Evolutionary conservation across 2,797 vertebrate species (phyloP).

Genomic region (Distichodus sexfasciatus): DNA sequence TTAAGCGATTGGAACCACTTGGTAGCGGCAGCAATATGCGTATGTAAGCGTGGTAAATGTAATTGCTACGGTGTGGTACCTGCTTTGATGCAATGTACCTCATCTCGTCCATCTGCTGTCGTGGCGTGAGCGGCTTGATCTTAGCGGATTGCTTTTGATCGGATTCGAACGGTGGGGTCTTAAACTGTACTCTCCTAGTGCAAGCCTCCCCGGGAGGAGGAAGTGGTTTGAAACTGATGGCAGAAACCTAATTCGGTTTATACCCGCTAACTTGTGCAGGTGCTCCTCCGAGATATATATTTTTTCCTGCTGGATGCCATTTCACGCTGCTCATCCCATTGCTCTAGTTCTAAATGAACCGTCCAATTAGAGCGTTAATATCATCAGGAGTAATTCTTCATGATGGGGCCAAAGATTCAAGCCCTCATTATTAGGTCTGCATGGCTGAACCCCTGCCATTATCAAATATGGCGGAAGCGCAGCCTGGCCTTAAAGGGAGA

Average conservation of each 20-base stretch:
- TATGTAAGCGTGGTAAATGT: background rate
- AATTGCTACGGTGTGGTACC: background rate
- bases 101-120: conserved; percentile 26
- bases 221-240: background rate
- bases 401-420: conserved; percentile 30
- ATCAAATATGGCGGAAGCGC: conserved; percentile 34
- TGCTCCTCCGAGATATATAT: conserved; percentile 7
- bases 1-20: conserved; percentile 7
- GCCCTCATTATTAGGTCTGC: conserved; percentile 33
- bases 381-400: conserved; percentile 33
- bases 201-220: background rate
- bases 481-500: conserved; percentile 18
- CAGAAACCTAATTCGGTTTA: background rate
- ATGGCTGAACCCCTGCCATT: conserved; percentile 44
- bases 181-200: background rate
- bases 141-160: background rate
- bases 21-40: background rate
- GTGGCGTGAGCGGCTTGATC: background rate
- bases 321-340: conserved; percentile 12
- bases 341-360: conserved; percentile 23
- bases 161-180: background rate
- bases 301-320: conserved; percentile 27
- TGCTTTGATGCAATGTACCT: background rate
- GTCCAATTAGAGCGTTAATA: conserved; percentile 30
- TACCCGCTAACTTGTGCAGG: background rate